Evolutionary conservation across 2,888 invertebrate species (phyloP).

Genomic region (Idaea dimidiata): DNA sequence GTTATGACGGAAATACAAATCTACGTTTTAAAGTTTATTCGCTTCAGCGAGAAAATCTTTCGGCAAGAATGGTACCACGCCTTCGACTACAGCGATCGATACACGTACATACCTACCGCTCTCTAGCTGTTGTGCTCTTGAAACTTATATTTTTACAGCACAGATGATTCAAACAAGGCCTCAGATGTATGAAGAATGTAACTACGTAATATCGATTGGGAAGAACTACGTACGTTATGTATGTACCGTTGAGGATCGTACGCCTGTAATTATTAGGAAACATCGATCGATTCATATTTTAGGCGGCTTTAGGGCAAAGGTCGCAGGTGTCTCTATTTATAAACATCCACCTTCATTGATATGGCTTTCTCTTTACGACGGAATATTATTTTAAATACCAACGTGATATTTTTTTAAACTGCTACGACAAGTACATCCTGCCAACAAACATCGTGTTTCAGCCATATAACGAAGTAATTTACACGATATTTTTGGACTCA

Average conservation of each 20-base stretch:
- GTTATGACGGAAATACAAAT: neutral
- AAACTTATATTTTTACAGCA: slow-evolving; percentile 1
- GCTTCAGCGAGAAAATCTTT: neutral
- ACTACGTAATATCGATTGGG: neutral
- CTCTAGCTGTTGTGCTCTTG: neutral
- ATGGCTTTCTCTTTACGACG: neutral
- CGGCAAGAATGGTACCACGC: neutral
- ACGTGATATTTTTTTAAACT: neutral
- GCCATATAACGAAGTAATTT: slow-evolving; percentile 18
- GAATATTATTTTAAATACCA: neutral
- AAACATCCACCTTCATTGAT: slow-evolving; percentile 1
- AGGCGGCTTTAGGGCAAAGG: slow-evolving; percentile 1
- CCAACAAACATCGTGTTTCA: slow-evolving; percentile 8
- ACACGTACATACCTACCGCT: neutral
- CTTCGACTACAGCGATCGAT: neutral
- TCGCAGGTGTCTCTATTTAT: slow-evolving; percentile 3
- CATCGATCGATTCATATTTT: neutral
- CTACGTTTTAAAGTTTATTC: neutral
- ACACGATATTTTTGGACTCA: slow-evolving; percentile 18
- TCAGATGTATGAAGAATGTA: neutral
- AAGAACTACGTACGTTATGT: neutral
- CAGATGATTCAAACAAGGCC: neutral
- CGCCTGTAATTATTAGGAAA: neutral
- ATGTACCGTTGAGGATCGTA: neutral
- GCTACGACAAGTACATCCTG: neutral